phyloP scores from a whole-genome alignment of 2,888 invertebrate species.

The Pyrrhia umbra region DNA sequence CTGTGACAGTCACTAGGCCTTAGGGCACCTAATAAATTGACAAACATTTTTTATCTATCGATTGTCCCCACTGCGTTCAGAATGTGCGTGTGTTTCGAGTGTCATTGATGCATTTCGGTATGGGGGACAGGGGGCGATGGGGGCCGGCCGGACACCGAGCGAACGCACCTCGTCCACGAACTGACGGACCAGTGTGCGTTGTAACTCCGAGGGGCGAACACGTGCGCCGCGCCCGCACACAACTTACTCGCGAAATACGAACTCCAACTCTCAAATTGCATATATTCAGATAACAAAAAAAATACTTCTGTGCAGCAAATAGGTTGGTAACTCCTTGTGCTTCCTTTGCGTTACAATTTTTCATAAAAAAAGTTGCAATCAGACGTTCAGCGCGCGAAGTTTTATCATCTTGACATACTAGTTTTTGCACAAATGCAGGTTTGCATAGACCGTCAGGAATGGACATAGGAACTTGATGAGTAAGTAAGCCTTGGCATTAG shows the following conservation, averaged over 20 bases:
- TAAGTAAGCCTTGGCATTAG: constrained; percentile 88
- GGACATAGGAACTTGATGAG: constrained; percentile 87
- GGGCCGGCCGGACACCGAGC: constrained; percentile 74
- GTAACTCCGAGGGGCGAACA: constrained; percentile 78
- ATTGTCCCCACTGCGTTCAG: constrained; percentile 80
- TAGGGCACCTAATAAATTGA: constrained; percentile 50
- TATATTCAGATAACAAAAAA: constrained; percentile 57
- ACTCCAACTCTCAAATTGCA: constrained; percentile 70
- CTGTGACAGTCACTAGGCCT: constrained; percentile 13
- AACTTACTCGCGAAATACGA: constrained; percentile 86
- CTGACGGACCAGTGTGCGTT: constrained; percentile 84
- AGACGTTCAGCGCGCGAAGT: constrained; percentile 71
- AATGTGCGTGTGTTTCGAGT: constrained; percentile 88
- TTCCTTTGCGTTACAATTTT: constrained; percentile 64
- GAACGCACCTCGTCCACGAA: constrained; percentile 69
- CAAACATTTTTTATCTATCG: constrained; percentile 77
- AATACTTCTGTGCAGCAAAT: constrained; percentile 66
- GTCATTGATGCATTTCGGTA: constrained; percentile 90
- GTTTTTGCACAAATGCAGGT: constrained; percentile 82
- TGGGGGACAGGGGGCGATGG: constrained; percentile 79
- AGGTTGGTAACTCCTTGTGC: constrained; percentile 81
- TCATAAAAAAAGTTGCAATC: constrained; percentile 72
- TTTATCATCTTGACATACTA: constrained; percentile 78
- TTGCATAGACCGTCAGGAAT: constrained; percentile 84
- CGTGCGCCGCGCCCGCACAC: constrained; percentile 82